A percentile compares a stretch with the other conserved stretches of the same genome.
Evolutionary conservation across 1,140 invertebrate species (phyloP).

Genomic region (Drosophila murphyi): DNA sequence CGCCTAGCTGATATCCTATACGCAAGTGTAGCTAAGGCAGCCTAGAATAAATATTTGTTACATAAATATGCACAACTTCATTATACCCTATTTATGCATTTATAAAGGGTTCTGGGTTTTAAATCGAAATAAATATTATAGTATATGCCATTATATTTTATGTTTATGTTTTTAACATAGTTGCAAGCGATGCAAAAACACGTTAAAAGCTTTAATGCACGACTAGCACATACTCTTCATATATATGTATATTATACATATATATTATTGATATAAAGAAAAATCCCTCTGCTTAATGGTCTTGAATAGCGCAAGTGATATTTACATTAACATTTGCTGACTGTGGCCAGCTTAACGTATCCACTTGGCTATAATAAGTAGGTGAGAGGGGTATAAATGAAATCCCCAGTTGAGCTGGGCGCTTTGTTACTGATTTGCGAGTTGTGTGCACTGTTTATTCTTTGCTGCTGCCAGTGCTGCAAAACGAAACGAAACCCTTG

Average conservation of each 20-base stretch:
- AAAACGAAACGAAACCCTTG: conserved; percentile 38
- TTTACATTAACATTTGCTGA: conserved; percentile 1
- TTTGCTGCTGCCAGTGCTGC: conserved; percentile 31
- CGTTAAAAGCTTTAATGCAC: too few relatives aligned
- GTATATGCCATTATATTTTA: too few relatives aligned
- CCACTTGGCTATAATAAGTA: background rate
- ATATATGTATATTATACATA: too few relatives aligned
- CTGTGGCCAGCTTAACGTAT: background rate
- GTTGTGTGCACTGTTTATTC: conserved; percentile 46
- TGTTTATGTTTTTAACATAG: too few relatives aligned
- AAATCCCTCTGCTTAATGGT: too few relatives aligned
- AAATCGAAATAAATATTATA: too few relatives aligned
- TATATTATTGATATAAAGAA: too few relatives aligned
- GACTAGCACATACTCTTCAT: too few relatives aligned
- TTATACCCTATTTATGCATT: too few relatives aligned
- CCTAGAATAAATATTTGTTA: background rate
- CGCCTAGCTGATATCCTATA: too few relatives aligned
- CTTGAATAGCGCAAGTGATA: background rate
- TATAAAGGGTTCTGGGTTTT: too few relatives aligned
- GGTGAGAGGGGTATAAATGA: conserved; percentile 26
- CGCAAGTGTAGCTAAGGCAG: background rate
- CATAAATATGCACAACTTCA: conserved; percentile 11
- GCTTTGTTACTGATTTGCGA: conserved; percentile 1
- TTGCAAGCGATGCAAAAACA: too few relatives aligned
- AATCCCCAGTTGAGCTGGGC: conserved; percentile 49